phyloP scores from a whole-genome alignment of 2,888 invertebrate species.

The Strigamia transsilvanica region DNA sequence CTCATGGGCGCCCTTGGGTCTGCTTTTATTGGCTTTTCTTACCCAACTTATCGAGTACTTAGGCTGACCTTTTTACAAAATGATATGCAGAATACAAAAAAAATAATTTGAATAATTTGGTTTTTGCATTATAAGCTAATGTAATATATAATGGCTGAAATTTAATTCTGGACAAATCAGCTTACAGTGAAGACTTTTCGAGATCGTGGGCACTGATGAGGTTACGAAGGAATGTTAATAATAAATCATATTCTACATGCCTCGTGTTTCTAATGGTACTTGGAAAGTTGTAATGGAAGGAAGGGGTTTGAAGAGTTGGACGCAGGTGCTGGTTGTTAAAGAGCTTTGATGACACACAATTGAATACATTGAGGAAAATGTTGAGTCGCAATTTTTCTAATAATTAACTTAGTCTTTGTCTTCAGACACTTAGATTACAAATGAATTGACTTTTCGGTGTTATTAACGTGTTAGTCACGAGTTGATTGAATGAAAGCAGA shows the following conservation, averaged over 20 bases:
- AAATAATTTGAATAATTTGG: background rate
- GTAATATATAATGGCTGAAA: background rate
- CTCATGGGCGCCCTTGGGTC: conserved; percentile 36
- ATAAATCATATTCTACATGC: conserved; percentile 35
- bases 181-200: conserved; percentile 3
- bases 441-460: conserved; percentile 4
- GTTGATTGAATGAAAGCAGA: conserved; percentile 40
- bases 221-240: conserved; percentile 29
- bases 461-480: conserved; percentile 28
- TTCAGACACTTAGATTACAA: background rate
- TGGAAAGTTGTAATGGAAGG: conserved; percentile 36
- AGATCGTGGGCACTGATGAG: background rate
- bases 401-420: background rate
- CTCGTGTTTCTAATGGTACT: conserved; percentile 22
- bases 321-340: background rate
- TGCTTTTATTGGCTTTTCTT: conserved; percentile 34
- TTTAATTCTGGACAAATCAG: conserved; percentile 40
- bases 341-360: background rate
- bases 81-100: conserved; percentile 4
- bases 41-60: conserved; percentile 10
- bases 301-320: conserved; percentile 24
- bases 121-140: background rate
- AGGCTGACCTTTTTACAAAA: background rate
- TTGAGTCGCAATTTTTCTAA: no score
- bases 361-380: background rate